These are phyloP conservation scores for Cydia strobilella DNA, from an alignment of 1,140 invertebrate species.

Conservation along the genomic window DNA sequence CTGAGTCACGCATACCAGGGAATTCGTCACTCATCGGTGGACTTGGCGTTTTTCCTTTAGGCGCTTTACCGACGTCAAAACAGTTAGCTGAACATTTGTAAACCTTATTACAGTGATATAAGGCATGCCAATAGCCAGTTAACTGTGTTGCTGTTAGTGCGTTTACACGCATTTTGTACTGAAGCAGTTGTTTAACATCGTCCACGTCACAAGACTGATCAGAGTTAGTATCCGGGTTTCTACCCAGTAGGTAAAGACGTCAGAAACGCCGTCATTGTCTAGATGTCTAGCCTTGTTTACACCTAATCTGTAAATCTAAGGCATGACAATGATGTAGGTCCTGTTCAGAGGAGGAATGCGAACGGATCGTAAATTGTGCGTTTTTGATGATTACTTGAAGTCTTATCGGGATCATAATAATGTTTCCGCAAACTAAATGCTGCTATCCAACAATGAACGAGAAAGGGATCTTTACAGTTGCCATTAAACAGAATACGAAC, in stretches of 20 bases:
- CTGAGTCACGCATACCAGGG: conserved; percentile 20
- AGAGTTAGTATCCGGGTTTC: neutral
- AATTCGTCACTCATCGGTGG: neutral
- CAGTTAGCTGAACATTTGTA: neutral
- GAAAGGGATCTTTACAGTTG: neutral
- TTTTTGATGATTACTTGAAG: too few species aligned
- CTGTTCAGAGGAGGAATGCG: neutral
- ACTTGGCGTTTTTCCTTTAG: neutral
- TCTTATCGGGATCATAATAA: too few species aligned
- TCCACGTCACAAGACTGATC: neutral
- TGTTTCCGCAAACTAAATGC: too few species aligned
- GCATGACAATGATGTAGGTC: neutral
- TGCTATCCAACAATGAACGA: neutral
- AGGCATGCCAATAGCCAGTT: neutral
- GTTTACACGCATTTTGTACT: neutral
- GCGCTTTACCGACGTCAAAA: neutral
- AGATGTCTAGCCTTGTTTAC: neutral
- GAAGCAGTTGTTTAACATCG: neutral
- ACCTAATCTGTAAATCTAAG: neutral
- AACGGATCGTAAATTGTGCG: neutral
- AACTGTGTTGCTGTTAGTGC: neutral
- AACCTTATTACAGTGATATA: neutral
- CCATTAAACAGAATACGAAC: too few species aligned
- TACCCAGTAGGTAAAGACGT: neutral
- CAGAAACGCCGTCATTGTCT: neutral